A percentile compares a stretch with the other conserved stretches of the same genome.
phyloP scores from a whole-genome alignment of 2,113 vertebrate genomes.

The Gnathonemus longibarbis region DNA sequence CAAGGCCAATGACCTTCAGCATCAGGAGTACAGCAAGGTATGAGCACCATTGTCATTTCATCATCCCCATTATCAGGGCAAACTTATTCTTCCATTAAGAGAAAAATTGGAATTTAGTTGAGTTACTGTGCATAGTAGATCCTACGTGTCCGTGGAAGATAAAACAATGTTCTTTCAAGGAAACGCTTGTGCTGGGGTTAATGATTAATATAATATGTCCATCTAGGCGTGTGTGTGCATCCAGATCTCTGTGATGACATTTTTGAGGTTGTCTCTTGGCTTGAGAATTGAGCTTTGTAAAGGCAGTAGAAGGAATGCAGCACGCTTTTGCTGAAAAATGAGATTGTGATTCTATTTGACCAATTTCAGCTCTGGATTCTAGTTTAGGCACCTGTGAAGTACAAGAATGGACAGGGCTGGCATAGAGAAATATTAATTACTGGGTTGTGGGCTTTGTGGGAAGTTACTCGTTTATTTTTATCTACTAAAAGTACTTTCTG shows the following conservation, averaged over 20 bases:
- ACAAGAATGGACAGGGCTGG: background rate
- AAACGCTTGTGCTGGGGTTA: background rate
- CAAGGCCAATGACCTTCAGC: conserved; percentile 46
- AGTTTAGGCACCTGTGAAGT: background rate
- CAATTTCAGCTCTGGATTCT: background rate
- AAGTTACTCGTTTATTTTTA: background rate
- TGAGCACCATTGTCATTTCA: background rate
- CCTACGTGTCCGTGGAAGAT: background rate
- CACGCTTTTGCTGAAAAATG: background rate
- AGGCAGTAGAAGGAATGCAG: background rate
- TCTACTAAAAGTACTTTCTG: background rate
- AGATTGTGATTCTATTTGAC: background rate
- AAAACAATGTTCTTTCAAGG: background rate
- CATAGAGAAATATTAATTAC: background rate
- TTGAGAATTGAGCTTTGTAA: background rate
- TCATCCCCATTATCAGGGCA: background rate
- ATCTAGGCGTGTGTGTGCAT: background rate
- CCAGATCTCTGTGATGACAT: background rate
- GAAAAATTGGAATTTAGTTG: conserved; percentile 27
- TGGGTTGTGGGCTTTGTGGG: background rate
- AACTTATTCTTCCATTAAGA: background rate
- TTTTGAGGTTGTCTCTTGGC: background rate
- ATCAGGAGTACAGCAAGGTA: conserved; percentile 1
- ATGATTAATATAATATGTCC: background rate
- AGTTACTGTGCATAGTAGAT: conserved; percentile 12